A percentile compares a stretch with the other conserved stretches of the same genome.
Evolutionary conservation across 2,888 invertebrate species (phyloP).

Genomic region (Pyrgus malvae): DNA sequence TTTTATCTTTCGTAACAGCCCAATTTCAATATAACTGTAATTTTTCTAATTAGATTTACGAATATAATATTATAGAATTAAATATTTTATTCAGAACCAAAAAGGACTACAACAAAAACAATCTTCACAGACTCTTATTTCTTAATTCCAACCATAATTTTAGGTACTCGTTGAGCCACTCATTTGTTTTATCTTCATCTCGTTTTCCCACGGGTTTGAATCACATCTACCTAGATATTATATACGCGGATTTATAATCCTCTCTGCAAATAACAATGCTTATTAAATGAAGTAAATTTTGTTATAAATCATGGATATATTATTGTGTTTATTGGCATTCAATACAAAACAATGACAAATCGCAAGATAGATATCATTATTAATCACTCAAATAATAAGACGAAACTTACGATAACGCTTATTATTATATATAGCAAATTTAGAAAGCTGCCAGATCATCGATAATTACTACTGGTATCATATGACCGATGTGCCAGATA

Average conservation of each 20-base stretch:
- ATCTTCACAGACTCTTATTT: neutral
- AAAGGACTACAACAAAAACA: neutral
- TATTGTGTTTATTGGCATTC: conserved; percentile 1
- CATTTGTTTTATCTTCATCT: conserved; percentile 20
- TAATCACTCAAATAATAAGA: neutral
- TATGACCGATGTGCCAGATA: no score
- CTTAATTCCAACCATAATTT: conserved; percentile 10
- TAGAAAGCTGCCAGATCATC: no score
- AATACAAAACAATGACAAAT: conserved; percentile 3
- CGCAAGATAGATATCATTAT: neutral
- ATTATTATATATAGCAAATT: no score
- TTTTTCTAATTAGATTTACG: no score
- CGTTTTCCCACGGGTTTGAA: conserved; percentile 15
- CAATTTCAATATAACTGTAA: no score
- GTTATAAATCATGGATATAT: neutral
- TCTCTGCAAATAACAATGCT: neutral
- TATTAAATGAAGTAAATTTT: conserved; percentile 6
- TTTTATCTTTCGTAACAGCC: no score
- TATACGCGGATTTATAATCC: neutral
- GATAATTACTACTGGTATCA: no score
- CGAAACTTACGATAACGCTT: no score
- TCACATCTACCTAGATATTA: neutral
- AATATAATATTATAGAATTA: no score
- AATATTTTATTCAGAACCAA: neutral
- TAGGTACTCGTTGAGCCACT: conserved; percentile 1